Conservation (phyloP, 2,797 vertebrate species). For the Pseudopleuronectes americanus region DNA sequence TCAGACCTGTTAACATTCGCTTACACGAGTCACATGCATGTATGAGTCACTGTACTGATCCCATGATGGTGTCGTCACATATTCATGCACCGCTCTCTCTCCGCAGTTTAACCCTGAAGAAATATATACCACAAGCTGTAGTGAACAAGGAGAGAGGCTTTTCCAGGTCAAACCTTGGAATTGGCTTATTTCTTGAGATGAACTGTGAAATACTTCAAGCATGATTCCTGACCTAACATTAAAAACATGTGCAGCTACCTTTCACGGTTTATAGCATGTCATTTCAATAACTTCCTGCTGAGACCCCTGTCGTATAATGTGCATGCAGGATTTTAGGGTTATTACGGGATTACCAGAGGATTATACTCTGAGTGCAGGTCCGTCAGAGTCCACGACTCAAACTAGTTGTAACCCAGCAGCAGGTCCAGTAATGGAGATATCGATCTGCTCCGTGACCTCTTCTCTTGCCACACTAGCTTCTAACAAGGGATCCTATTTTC, state of each 20-base stretch:
- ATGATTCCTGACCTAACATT: constrained; percentile 13
- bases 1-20: constrained; percentile 3
- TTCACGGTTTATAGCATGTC: constrained; percentile 24
- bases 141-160: neutral
- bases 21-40: neutral
- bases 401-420: constrained; percentile 20
- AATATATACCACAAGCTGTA: constrained; percentile 14
- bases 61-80: constrained; percentile 7
- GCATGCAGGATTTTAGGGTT: neutral
- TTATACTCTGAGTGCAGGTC: constrained; percentile 1
- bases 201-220: constrained; percentile 4
- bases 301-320: constrained; percentile 4
- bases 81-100: neutral
- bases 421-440: constrained; percentile 54
- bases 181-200: constrained; percentile 20
- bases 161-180: constrained; percentile 24
- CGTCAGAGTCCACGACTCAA: constrained; percentile 4
- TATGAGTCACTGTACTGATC: neutral
- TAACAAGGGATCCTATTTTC: constrained; percentile 43
- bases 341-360: constrained; percentile 12
- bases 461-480: constrained; percentile 50
- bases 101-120: constrained; percentile 1
- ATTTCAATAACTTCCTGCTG: constrained; percentile 14
- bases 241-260: constrained; percentile 43
- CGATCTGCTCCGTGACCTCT: constrained; percentile 57